Evolutionary conservation across 1,140 invertebrate species (phyloP).

Genomic region (Eupristina koningsbergeri): DNA sequence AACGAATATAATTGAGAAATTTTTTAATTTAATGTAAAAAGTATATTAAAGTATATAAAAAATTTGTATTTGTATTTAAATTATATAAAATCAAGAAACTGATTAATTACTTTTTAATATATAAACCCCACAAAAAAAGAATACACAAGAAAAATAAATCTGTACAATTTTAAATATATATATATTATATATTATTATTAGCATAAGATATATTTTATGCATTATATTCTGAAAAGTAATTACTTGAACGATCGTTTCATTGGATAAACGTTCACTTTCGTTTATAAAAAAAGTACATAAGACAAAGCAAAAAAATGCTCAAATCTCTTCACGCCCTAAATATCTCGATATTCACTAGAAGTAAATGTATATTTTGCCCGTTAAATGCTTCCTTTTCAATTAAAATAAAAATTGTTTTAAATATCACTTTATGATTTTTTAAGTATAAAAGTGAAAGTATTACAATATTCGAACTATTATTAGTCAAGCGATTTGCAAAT

Average conservation of each 20-base stretch:
- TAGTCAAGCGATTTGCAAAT: background rate
- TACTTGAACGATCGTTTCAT: background rate
- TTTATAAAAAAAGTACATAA: constrained; percentile 26
- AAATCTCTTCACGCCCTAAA: constrained; percentile 22
- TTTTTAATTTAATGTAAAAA: no score
- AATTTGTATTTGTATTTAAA: no score
- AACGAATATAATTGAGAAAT: no score
- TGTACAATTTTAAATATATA: background rate
- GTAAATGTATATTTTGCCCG: no score
- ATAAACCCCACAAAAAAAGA: no score
- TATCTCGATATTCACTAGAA: background rate
- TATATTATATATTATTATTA: background rate
- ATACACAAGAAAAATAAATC: background rate
- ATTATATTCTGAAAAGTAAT: background rate
- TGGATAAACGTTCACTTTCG: background rate
- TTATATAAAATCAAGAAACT: no score
- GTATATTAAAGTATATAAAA: no score
- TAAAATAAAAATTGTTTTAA: no score
- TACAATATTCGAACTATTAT: no score
- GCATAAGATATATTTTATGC: background rate
- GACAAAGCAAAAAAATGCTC: background rate
- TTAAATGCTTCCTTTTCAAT: no score
- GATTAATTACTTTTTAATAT: no score
- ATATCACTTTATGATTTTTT: background rate
- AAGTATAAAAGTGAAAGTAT: background rate